phyloP scores from a whole-genome alignment of 2,797 vertebrate genomes.

The Mus minutoides region DNA sequence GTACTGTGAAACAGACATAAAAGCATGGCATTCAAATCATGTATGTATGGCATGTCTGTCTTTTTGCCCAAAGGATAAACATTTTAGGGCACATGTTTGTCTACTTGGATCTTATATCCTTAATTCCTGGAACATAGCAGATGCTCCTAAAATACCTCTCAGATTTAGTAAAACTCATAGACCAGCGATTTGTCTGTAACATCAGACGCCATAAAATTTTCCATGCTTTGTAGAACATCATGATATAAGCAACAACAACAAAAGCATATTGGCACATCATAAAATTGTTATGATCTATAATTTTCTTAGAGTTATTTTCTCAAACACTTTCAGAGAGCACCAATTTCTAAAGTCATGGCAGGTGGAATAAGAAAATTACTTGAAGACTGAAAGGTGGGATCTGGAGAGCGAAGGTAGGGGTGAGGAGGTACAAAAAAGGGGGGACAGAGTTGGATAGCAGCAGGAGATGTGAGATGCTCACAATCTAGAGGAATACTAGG shows the following conservation, averaged over 20 bases:
- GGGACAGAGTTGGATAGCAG: neutral
- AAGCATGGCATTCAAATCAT: neutral
- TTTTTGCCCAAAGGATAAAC: neutral
- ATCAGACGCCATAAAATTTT: neutral
- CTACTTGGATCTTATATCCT: slow-evolving; percentile 7
- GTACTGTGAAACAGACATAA: neutral
- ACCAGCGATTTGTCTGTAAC: neutral
- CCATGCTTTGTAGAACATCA: neutral
- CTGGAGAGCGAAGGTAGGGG: neutral
- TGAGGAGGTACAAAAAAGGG: neutral
- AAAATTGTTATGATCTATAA: neutral
- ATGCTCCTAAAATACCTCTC: slow-evolving; percentile 9
- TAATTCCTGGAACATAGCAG: neutral
- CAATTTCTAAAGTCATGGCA: neutral
- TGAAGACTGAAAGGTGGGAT: neutral
- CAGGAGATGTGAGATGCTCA: neutral
- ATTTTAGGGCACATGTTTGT: neutral
- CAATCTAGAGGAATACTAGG: neutral
- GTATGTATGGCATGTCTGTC: neutral
- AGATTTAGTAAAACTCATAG: neutral
- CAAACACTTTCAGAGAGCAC: neutral
- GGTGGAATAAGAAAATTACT: neutral
- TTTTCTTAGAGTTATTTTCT: slow-evolving; percentile 9
- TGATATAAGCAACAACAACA: neutral
- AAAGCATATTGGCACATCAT: neutral